phyloP scores from a whole-genome alignment of 2,888 invertebrate genomes.

The Apamea epomidion region DNA sequence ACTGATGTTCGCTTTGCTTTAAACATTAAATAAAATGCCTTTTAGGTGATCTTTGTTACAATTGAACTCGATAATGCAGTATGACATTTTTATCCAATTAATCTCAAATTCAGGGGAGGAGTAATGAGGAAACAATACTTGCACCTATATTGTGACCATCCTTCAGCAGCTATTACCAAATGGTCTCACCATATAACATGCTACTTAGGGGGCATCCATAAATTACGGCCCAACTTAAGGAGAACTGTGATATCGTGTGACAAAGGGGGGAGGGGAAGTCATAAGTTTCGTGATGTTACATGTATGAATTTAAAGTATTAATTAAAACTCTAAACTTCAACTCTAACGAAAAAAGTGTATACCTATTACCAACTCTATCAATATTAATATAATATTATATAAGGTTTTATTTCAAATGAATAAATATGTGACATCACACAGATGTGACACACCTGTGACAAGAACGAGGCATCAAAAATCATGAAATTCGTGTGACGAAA shows the following conservation, averaged over 20 bases:
- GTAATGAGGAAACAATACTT: slow-evolving; percentile 8
- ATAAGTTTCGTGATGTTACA: neutral
- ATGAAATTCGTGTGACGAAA: neutral
- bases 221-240: neutral
- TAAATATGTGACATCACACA: neutral
- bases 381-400: neutral
- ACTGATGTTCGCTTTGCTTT: neutral
- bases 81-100: slow-evolving; percentile 4
- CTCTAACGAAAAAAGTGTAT: too few relatives aligned
- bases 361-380: neutral
- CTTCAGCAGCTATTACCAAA: neutral
- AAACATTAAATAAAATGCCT: neutral
- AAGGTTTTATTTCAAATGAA: neutral
- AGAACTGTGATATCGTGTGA: neutral
- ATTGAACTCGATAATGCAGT: neutral
- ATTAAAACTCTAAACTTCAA: neutral
- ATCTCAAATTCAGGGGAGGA: neutral
- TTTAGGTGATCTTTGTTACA: neutral
- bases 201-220: neutral
- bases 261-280: neutral
- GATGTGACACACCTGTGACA: neutral
- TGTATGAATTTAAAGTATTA: neutral
- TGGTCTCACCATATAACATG: neutral
- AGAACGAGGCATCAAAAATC: neutral
- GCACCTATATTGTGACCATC: neutral